phyloP scores from a whole-genome alignment of 2,797 vertebrate species.

The Enteromius thamalakanensis region DNA sequence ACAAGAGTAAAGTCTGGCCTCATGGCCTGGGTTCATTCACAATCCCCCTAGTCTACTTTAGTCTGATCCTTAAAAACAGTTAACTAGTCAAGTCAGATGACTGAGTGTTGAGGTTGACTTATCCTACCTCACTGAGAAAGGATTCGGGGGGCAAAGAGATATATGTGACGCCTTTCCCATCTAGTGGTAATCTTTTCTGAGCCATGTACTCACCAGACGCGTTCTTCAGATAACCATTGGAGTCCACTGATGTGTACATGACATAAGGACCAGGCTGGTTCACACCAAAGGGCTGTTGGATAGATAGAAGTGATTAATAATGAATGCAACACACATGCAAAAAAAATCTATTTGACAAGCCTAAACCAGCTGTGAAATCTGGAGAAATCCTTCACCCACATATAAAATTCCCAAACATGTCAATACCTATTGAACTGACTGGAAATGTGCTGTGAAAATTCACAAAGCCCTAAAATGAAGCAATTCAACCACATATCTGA shows the following conservation, averaged over 20 bases:
- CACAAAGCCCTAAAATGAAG: not conserved
- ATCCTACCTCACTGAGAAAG: not conserved
- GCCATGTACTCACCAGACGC: constrained; percentile 85
- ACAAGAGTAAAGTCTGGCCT: too few relatives aligned
- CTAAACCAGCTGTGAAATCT: not conserved
- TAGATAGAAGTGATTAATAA: constrained; percentile 36
- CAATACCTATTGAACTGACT: not conserved
- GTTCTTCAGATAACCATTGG: constrained; percentile 93
- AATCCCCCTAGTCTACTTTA: not conserved
- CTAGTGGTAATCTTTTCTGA: constrained; percentile 16
- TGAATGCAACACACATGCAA: constrained; percentile 9
- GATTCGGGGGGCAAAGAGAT: constrained; percentile 1
- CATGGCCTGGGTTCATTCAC: not conserved
- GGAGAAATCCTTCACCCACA: not conserved
- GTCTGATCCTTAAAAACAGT: not conserved
- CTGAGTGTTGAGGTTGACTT: not conserved
- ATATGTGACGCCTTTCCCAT: constrained; percentile 13
- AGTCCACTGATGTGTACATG: constrained; percentile 94
- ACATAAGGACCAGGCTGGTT: constrained; percentile 98
- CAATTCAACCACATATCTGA: not conserved
- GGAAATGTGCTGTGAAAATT: not conserved
- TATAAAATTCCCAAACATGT: not conserved
- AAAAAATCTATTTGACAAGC: too few relatives aligned
- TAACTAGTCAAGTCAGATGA: not conserved
- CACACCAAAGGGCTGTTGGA: constrained; percentile 91